Evolutionary conservation across 2,888 invertebrate genomes (phyloP).

Genomic region (Eucera pruinosa): DNA sequence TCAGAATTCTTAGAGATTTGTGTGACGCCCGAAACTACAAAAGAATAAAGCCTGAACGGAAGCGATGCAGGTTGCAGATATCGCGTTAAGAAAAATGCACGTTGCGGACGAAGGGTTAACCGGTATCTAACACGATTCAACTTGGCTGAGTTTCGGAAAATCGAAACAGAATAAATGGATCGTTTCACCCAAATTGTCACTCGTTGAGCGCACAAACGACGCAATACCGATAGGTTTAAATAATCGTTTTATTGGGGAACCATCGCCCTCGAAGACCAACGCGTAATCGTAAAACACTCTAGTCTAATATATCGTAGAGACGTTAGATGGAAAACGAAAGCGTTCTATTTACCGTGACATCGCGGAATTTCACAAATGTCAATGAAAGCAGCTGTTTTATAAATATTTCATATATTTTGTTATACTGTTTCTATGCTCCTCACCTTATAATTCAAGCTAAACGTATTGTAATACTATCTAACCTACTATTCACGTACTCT

Average conservation of each 20-base stretch:
- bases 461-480: conserved; percentile 64
- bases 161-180: neutral
- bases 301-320: neutral
- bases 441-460: conserved; percentile 75
- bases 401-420: conserved; percentile 84
- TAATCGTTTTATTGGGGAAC: conserved; percentile 8
- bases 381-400: conserved; percentile 78
- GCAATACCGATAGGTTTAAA: neutral
- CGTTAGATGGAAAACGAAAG: conserved; percentile 4
- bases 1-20: no score
- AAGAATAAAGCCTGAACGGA: no score
- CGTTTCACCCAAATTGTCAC: neutral
- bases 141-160: no score
- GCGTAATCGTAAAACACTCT: neutral
- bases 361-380: conserved; percentile 71
- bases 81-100: no score
- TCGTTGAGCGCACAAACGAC: neutral
- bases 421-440: conserved; percentile 84
- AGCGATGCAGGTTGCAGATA: no score
- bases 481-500: conserved; percentile 60
- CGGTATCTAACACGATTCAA: no score
- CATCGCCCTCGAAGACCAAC: conserved; percentile 27
- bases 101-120: no score
- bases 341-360: conserved; percentile 14
- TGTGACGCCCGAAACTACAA: no score